Evolutionary conservation across 2,797 vertebrate species (phyloP).

Genomic region (Molossus molossus): DNA sequence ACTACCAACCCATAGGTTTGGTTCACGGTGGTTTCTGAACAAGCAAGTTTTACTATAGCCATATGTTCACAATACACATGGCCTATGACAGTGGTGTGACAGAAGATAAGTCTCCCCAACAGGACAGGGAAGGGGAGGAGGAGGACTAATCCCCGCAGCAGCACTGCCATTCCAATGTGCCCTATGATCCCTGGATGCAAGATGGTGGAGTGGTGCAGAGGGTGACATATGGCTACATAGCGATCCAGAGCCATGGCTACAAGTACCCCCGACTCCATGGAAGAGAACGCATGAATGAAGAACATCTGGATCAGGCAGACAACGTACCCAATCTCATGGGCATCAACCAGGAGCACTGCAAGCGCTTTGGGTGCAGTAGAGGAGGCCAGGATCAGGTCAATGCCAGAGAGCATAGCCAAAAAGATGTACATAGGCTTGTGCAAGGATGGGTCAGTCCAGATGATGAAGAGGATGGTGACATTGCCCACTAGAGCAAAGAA

Average conservation of each 20-base stretch:
- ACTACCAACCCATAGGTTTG: constrained; percentile 89
- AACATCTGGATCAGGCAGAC: constrained; percentile 93
- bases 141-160: constrained; percentile 72
- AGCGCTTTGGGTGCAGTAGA: constrained; percentile 91
- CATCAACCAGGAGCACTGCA: constrained; percentile 88
- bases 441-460: constrained; percentile 74
- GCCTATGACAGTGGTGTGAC: constrained; percentile 84
- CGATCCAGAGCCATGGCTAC: constrained; percentile 93
- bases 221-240: constrained; percentile 89
- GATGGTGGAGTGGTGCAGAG: constrained; percentile 83
- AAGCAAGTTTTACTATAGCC: constrained; percentile 92
- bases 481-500: constrained; percentile 81
- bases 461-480: constrained; percentile 73
- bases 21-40: constrained; percentile 86
- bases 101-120: constrained; percentile 88
- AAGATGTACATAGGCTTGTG: constrained; percentile 93
- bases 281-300: constrained; percentile 93
- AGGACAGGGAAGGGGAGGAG: constrained; percentile 79
- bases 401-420: constrained; percentile 89
- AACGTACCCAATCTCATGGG: constrained; percentile 88
- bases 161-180: constrained; percentile 41
- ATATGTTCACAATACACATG: constrained; percentile 94
- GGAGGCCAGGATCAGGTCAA: constrained; percentile 89
- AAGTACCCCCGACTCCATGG: constrained; percentile 92
- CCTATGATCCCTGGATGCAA: constrained; percentile 60